Percentiles rank a stretch among this genome's conserved stretches.
These are phyloP conservation scores for Agriotes lineatus DNA, from an alignment of 2,888 invertebrate species.

Conservation along the genomic window DNA sequence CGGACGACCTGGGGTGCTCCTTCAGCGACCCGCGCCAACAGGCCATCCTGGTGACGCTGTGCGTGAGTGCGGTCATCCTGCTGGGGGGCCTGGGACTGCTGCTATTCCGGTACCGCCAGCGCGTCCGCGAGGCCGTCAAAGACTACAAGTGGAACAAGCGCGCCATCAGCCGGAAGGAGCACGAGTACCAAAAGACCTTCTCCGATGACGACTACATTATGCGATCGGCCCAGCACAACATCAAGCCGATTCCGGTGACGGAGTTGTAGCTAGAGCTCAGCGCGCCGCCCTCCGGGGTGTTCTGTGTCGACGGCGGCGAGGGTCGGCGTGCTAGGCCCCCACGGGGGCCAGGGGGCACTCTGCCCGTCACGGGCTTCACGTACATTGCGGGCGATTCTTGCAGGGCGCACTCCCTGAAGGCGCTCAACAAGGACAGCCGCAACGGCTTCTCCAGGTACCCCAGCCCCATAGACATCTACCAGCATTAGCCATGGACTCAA, in stretches of 20 bases:
- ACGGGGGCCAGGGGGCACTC: slow-evolving; percentile 70
- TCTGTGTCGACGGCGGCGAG: slow-evolving; percentile 72
- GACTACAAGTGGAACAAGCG: slow-evolving; percentile 86
- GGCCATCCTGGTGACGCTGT: slow-evolving; percentile 81
- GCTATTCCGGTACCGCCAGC: slow-evolving; percentile 83
- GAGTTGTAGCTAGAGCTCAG: slow-evolving; percentile 97
- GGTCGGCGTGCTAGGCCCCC: slow-evolving; percentile 63
- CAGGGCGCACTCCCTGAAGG: slow-evolving; percentile 67
- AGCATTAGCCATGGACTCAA: slow-evolving; percentile 55
- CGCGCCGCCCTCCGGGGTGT: slow-evolving; percentile 85
- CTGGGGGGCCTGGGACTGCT: slow-evolving; percentile 80
- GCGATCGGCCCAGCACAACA: slow-evolving; percentile 71
- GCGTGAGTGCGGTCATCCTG: slow-evolving; percentile 80
- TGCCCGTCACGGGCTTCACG: slow-evolving; percentile 81
- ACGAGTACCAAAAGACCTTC: slow-evolving; percentile 91
- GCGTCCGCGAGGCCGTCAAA: slow-evolving; percentile 85
- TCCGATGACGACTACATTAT: slow-evolving; percentile 89
- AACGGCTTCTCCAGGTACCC: slow-evolving; percentile 64
- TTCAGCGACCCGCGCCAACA: slow-evolving; percentile 84
- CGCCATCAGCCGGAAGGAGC: slow-evolving; percentile 80
- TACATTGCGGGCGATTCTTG: slow-evolving; percentile 79
- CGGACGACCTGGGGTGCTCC: slow-evolving; percentile 85
- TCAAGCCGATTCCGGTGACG: slow-evolving; percentile 86
- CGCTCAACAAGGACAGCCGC: slow-evolving; percentile 58
- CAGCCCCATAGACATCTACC: slow-evolving; percentile 55